Evolutionary conservation across 2,113 vertebrate species (phyloP), one percentile per base, ranked within the genome.

Genomic region (Vulpes vulpes): DNA sequence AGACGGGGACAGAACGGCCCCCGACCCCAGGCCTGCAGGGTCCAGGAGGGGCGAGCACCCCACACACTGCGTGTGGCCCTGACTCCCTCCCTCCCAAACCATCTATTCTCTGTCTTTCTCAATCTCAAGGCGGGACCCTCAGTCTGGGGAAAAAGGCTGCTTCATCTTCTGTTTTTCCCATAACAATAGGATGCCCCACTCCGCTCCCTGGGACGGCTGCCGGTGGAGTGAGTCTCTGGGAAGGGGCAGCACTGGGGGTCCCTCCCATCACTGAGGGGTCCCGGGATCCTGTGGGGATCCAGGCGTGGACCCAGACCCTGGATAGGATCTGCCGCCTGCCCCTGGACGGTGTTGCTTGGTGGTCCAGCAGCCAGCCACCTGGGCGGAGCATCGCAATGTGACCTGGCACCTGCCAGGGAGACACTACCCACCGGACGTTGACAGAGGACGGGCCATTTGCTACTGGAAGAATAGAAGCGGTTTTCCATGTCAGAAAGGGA

Each of bases 181-280:
- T 12, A 2, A 57, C 8, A 57, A 43, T 27, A 16, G 10, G 27
- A 35, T 6, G 25, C 2, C 7, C 17, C 0, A 3, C 43, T 38
- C n/a, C 8, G 53, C 53, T 59, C 23, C 8, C 22, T 23, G 43
- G 14, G 83, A 20, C 38, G 10, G 19, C 53, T 12, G 23, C 11
- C 2, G 43, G n/a, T 27, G 14, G 23, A 20, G 10, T 4, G 15
- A 32, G 43, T 17, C 51, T 73, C 23, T 5, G 59, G 81, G 59
- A 19, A 62, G 55, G 87, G 55, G 23, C 5, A n/a, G 11, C 1
- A 8, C 23, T 25, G 19, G 0, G 1, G 35, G 22, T 2, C 71
- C 25, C 7, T 60, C 3, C 5, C 12, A 11, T 11, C 11, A 49
- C 38, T 15, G 27, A 62, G 43, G 19, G 20, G 22, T 22, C 9